These are phyloP conservation scores for Trinorchestia longiramus DNA, from an alignment of 1,140 invertebrate species.

Conservation along the genomic window DNA sequence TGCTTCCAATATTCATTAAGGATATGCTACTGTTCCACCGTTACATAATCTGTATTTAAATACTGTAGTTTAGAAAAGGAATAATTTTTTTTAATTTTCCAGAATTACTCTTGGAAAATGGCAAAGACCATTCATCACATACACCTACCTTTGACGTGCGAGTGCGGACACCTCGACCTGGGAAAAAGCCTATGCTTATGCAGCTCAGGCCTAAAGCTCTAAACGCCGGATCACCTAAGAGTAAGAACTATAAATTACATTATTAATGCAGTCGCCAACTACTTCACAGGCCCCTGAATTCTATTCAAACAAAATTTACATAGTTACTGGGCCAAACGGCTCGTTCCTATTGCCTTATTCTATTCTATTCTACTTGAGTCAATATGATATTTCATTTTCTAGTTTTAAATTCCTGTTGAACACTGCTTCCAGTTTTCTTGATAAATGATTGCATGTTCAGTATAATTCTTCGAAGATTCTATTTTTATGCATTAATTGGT, in stretches of 20 bases:
- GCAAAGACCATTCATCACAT: conserved; percentile 9
- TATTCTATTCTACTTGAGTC: not conserved
- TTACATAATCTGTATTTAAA: not conserved
- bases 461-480: not conserved
- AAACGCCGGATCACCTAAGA: not conserved
- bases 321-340: not conserved
- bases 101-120: not conserved
- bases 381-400: not conserved
- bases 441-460: not conserved
- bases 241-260: not conserved
- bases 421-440: not conserved
- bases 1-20: no score
- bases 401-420: not conserved
- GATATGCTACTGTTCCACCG: no score
- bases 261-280: not conserved
- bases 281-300: not conserved
- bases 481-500: not conserved
- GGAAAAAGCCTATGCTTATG: conserved; percentile 30
- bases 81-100: not conserved
- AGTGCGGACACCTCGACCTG: not conserved
- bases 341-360: no score
- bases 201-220: conserved; percentile 26
- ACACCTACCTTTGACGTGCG: not conserved
- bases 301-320: not conserved
- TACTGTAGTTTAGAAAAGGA: not conserved